Percentiles rank a stretch among this genome's conserved stretches.
phyloP scores from a whole-genome alignment of 2,113 vertebrate genomes.

The Ptyas mucosa region DNA sequence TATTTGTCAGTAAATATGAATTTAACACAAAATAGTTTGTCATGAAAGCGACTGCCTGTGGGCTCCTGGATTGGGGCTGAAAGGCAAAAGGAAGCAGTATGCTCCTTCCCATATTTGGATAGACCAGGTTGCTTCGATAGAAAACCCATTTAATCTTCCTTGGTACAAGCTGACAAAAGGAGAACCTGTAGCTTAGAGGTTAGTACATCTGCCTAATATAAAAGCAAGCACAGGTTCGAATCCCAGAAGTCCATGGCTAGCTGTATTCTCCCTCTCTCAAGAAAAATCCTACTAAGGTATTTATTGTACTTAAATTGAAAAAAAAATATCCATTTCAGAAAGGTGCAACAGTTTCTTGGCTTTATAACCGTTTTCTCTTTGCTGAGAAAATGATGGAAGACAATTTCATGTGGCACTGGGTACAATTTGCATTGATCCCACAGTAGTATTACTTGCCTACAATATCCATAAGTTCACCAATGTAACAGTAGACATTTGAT shows the following conservation, averaged over 20 bases:
- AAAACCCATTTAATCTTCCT: no score
- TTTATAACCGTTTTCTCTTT: not conserved
- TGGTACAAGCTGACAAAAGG: no score
- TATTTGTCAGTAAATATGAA: not conserved
- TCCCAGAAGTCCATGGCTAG: no score
- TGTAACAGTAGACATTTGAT: not conserved
- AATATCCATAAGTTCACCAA: not conserved
- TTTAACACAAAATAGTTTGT: not conserved
- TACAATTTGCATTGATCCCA: not conserved
- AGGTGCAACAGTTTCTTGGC: not conserved
- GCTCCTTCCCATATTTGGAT: no score
- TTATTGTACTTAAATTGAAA: not conserved
- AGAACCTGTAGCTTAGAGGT: no score
- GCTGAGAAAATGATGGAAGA: not conserved
- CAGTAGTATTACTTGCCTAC: not conserved
- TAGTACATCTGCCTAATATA: no score
- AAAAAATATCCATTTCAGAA: not conserved
- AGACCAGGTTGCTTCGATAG: no score
- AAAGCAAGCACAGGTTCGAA: no score
- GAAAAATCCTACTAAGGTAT: not conserved
- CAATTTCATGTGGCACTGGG: not conserved
- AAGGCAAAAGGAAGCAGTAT: no score
- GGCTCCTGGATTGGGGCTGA: no score
- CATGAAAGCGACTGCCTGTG: no score
- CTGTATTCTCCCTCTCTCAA: no score